A percentile compares a stretch with the other conserved stretches of the same genome.
These are phyloP conservation scores for Odontamblyopus lacepedii DNA, from an alignment of 2,797 vertebrate species.

Conservation along the genomic window DNA sequence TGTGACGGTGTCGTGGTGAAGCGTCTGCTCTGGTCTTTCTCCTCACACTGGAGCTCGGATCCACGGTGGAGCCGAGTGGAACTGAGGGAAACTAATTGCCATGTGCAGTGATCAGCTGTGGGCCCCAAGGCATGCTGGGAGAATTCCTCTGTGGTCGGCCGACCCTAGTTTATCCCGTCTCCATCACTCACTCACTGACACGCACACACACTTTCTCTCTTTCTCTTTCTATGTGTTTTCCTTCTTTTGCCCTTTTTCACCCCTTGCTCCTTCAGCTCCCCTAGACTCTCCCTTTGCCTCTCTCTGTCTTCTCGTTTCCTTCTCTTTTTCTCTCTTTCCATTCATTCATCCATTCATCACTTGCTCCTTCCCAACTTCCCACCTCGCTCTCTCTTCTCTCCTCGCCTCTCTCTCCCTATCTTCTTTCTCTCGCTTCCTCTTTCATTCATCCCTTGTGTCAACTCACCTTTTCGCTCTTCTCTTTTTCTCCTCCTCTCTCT, in stretches of 20 bases:
- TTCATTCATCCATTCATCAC: constrained; percentile 25
- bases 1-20: too few species aligned
- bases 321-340: background rate
- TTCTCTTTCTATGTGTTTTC: background rate
- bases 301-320: background rate
- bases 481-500: too few species aligned
- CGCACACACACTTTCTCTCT: background rate
- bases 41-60: too few species aligned
- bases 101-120: constrained; percentile 67
- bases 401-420: background rate
- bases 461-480: background rate
- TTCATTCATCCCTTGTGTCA: background rate
- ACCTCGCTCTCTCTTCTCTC: constrained; percentile 16
- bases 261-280: background rate
- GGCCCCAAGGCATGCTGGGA: constrained; percentile 52
- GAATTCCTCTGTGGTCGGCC: constrained; percentile 64
- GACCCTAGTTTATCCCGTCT: constrained; percentile 49
- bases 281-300: too few species aligned
- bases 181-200: constrained; percentile 25
- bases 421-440: background rate
- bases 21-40: too few species aligned
- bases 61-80: constrained; percentile 14
- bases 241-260: too few species aligned
- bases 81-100: constrained; percentile 60
- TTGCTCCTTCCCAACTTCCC: too few species aligned